Evolutionary conservation across 2,888 invertebrate genomes (phyloP), one percentile per base, ranked within the genome.

Genomic region (Herminia tarsipennalis): DNA sequence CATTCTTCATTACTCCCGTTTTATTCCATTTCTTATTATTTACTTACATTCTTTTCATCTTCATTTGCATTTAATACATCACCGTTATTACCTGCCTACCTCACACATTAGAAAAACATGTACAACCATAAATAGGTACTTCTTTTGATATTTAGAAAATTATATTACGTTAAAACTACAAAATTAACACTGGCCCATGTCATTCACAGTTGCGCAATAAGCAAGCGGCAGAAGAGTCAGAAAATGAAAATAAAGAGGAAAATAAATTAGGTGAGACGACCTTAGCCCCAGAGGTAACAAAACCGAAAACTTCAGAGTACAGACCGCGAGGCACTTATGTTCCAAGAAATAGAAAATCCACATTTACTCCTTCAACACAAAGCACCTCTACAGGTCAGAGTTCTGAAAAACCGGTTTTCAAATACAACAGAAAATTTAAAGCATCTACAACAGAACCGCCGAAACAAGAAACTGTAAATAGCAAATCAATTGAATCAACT

Each of bases 341-440:
- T 35, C 68, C 81, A 5, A 78, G 82, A 58, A 78, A 70, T 42
- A 78, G 78, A 56, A 88, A 86, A 66, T 60, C 70, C 5, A 73
- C 75, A 8, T 59, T 73, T n/a, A 65, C 65, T 41, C 66, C 83
- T 39, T 64, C 76, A 2, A 67, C 79, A 28, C 56, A 68, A 24
- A 65, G 67, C 29, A 48, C 64, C 13, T 45, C 56, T 16, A 45
- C 39, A 34, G 56, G 40, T 18, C 49, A 55, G 51, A 76, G 62
- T 52, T 62, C 78, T 1, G 79, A 81, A 63, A 84, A 76, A 60
- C 63, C 72, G 6, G 36, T 59, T 6, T 79, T 76, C 17, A 91
- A 88, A 65, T 90, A 77, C 51, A 88, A 62, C 39, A 81, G 89
- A 70, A 90, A 87, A 71, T 77, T 82, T 30, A 88, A 88, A 75